Conservation (phyloP, 2,113 vertebrate species). For the Megaceryle maxima region DNA sequence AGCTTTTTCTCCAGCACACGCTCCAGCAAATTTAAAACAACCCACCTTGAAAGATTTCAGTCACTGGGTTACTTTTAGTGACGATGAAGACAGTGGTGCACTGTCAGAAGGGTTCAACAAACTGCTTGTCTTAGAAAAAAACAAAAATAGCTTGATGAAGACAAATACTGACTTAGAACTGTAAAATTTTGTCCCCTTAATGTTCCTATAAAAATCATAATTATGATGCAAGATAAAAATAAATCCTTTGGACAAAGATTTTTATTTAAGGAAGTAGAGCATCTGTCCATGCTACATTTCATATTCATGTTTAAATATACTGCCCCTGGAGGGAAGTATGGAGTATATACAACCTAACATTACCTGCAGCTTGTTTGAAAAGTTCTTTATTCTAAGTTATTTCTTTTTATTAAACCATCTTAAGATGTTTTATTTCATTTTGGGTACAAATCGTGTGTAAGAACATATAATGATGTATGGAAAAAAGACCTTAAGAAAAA, state of each 20-base stretch:
- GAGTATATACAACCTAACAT: background rate
- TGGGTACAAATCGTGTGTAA: background rate
- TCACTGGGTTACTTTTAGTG: conserved; percentile 56
- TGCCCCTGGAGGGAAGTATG: conserved; percentile 27
- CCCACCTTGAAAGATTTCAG: background rate
- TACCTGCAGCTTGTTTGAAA: background rate
- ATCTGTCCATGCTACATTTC: conserved; percentile 16
- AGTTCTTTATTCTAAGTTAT: conserved; percentile 49
- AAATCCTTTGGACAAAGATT: background rate
- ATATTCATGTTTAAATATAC: background rate
- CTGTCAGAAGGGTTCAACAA: conserved; percentile 49
- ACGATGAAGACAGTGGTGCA: conserved; percentile 36
- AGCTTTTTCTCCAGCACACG: background rate
- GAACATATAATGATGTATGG: background rate
- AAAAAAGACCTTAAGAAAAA: background rate
- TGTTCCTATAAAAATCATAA: background rate
- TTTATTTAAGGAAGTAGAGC: conserved; percentile 10
- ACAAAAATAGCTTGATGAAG: background rate
- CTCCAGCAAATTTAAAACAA: background rate
- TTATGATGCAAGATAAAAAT: background rate
- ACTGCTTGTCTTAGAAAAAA: conserved; percentile 30
- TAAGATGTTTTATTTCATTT: conserved; percentile 25
- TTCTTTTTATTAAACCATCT: conserved; percentile 36
- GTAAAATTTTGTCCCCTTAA: background rate
- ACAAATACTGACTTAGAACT: conserved; percentile 9